Base-by-base conservation (phyloP, 1,140 invertebrate species). In the Ceratitis capitata region DNA sequence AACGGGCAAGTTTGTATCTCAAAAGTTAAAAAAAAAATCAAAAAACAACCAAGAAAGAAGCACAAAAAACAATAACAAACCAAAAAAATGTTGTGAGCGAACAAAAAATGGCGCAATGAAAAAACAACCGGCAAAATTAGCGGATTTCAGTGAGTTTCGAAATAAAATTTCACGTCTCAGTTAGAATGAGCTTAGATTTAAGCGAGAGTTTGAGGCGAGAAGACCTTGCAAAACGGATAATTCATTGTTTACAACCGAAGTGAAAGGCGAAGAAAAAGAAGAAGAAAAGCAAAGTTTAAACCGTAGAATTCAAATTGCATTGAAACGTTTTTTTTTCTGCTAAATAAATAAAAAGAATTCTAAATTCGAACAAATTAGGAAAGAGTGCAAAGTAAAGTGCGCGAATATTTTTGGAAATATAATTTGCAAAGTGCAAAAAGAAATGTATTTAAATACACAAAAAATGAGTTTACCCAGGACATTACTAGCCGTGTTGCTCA, bases 121-220 rank as follows among this genome's bases (percentile, higher is more conserved):
- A 53, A 83, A 42, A 32, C 29, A 23, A 51, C 85, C 49, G 47
- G 85, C 42, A 45, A 83, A 85, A 49, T 85, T 78, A 45, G 69
- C 69, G n/a, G 19, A 51, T 85, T 69, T 64, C 47, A 49, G 58
- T 69, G 64, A 69, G 84, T 74, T 87, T 87, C 58, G 86, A 87
- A 90, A 91, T 91, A 91, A 90, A 91, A 90, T 89, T 88, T 91
- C 88, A 88, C 86, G 88, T 87, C 87, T 88, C 87, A 86, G 86
- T 90, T 89, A 91, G 89, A 91, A 90, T 88, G 88, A 86, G 90
- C 88, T 91, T 90, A 91, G 88, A 91, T 87, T 89, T 89, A 89
- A 88, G 87, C 87, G 86, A 88, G 86, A 88, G 78, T 86, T 90
- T 87, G 87, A 88, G 87, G 85, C 87, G 90, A 87, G 87, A 89